Conservation (phyloP, 2,113 vertebrate species). For the Cephalopholis sonnerati region DNA sequence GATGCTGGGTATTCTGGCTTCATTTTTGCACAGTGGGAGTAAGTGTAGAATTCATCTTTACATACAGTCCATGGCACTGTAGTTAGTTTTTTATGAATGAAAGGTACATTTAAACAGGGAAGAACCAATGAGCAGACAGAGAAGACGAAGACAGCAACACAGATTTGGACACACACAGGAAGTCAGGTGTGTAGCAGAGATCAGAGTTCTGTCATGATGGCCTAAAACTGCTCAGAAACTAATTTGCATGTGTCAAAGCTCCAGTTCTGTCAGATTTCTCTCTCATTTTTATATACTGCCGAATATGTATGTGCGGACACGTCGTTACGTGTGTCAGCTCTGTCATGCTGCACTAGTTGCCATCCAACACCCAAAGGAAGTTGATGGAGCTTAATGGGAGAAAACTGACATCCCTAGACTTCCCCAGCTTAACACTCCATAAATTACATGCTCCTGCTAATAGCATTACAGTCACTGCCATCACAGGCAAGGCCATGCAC, state of each 20-base stretch:
- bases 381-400: slow-evolving; percentile 63
- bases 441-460: slow-evolving; percentile 71
- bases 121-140: background rate
- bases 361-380: slow-evolving; percentile 42
- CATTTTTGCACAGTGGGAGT: too few relatives aligned
- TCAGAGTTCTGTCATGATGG: slow-evolving; percentile 25
- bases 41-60: too few relatives aligned
- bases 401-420: slow-evolving; percentile 66
- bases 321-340: slow-evolving; percentile 29
- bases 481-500: slow-evolving; percentile 21
- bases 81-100: slow-evolving; percentile 6
- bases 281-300: slow-evolving; percentile 7
- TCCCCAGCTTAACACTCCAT: slow-evolving; percentile 65
- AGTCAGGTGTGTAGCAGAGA: slow-evolving; percentile 13
- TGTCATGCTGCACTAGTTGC: slow-evolving; percentile 45
- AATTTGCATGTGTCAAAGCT: slow-evolving; percentile 53
- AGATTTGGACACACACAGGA: slow-evolving; percentile 20
- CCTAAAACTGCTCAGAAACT: slow-evolving; percentile 30
- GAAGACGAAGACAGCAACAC: background rate
- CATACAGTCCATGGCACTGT: too few relatives aligned
- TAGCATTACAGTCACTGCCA: slow-evolving; percentile 64
- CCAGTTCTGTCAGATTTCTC: slow-evolving; percentile 46
- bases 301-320: slow-evolving; percentile 6
- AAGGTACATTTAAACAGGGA: background rate
- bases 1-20: too few relatives aligned